These are phyloP conservation scores for Colletes collaris DNA, from an alignment of 2,888 invertebrate species.

Conservation along the genomic window DNA sequence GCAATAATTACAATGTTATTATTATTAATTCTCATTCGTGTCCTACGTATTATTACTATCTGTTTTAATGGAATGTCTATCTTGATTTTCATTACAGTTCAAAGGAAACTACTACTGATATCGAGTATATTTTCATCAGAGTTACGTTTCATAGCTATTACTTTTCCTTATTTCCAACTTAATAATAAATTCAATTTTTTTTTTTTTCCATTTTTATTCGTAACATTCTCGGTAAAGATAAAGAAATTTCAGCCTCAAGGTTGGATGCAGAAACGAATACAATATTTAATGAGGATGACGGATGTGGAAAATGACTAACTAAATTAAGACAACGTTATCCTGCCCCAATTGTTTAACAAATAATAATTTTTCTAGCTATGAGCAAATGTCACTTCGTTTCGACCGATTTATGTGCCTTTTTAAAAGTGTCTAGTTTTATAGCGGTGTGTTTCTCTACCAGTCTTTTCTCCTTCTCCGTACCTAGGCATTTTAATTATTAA, in stretches of 20 bases:
- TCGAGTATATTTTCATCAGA: constrained; percentile 62
- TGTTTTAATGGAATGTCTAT: constrained; percentile 66
- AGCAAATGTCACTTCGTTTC: constrained; percentile 71
- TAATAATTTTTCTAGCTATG: constrained; percentile 65
- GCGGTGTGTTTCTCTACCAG: constrained; percentile 78
- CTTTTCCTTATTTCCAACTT: constrained; percentile 32
- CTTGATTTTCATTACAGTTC: constrained; percentile 44
- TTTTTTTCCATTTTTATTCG: constrained; percentile 14
- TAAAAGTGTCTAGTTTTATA: constrained; percentile 70
- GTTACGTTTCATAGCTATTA: constrained; percentile 52
- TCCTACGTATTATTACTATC: constrained; percentile 58
- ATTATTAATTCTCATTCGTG: constrained; percentile 56
- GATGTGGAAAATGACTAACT: constrained; percentile 30
- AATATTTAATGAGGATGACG: constrained; percentile 47
- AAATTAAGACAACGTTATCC: constrained; percentile 38
- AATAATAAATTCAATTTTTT: constrained; percentile 41
- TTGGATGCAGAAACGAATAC: constrained; percentile 12
- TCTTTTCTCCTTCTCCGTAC: constrained; percentile 79
- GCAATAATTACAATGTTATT: constrained; percentile 60
- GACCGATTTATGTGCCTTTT: constrained; percentile 66
- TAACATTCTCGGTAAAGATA: constrained; percentile 21
- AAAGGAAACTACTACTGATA: constrained; percentile 51
- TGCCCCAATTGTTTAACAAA: constrained; percentile 40
- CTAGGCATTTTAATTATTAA: constrained; percentile 76
- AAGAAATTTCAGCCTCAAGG: constrained; percentile 22